phyloP scores from a whole-genome alignment of 2,113 vertebrate genomes.

The Sapajus apella region DNA sequence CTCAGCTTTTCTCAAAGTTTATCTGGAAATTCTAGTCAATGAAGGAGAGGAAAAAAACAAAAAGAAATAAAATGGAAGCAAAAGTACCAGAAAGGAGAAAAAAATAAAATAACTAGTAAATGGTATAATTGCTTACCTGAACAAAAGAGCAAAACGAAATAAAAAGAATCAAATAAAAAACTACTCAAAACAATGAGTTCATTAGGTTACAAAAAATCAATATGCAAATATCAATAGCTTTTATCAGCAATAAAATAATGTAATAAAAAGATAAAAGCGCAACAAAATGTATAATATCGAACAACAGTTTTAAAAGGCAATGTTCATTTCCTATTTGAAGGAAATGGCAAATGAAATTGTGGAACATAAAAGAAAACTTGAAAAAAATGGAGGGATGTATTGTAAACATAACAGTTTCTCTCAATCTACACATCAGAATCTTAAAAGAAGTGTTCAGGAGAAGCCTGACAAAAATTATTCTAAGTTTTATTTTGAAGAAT shows the following conservation, averaged over 20 bases:
- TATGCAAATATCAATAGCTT: neutral
- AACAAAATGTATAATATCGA: neutral
- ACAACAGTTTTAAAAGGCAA: neutral
- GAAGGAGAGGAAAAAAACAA: neutral
- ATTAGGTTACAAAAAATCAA: neutral
- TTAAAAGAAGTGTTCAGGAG: neutral
- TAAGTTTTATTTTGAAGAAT: constrained; percentile 46
- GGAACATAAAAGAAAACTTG: neutral
- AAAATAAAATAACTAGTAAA: constrained; percentile 8
- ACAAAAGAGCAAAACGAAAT: constrained; percentile 16
- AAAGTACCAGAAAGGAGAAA: neutral
- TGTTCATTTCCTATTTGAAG: constrained; percentile 17
- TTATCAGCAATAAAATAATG: neutral
- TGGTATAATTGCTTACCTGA: neutral
- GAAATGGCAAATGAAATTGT: constrained; percentile 22
- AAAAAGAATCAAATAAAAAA: neutral
- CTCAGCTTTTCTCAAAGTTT: constrained; percentile 22
- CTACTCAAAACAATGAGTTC: neutral
- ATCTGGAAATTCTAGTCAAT: neutral
- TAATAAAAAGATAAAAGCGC: neutral
- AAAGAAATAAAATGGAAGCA: neutral
- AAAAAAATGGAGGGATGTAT: neutral
- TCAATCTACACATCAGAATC: neutral
- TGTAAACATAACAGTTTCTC: neutral
- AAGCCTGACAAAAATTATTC: constrained; percentile 17